Base-by-base conservation (phyloP, 2,113 vertebrate genomes). In the Chiloscyllium plagiosum region DNA sequence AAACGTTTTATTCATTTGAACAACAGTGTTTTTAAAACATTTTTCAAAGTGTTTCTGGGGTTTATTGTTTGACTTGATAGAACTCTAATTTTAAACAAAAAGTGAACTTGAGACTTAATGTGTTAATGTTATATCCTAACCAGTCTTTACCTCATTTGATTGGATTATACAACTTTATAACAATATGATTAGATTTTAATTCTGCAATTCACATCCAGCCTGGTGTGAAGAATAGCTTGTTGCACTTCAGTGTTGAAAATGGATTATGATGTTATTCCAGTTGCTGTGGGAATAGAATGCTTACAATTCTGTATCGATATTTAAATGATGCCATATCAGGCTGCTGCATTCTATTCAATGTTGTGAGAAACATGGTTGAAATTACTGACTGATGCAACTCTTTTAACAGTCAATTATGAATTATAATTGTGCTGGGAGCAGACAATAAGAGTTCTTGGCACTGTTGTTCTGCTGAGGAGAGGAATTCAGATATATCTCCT, bases 161-260 rank as follows among this genome's bases (percentile, higher is more conserved):
- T 52, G 69, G 24, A 33, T 33, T 76, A 52, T 76, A 52, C 72
- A 52, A 76, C 37, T 93, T 95, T 26, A 17, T 15, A 95, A 95
- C 24, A 95, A 76, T 90, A 61, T 90, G 87, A 65, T 95, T 95
- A 19, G 22, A 33, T 95, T 95, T 76, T 95, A 76, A 50, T 95
- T 72, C 69, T 72, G 69, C 42, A 72, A 95, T 72, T 95, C 68
- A 33, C 42, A 50, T 52, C 69, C 10, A 47, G 42, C 7, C 42
- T 33, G 42, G 94, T 19, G 24, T 47, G 22, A 95, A 72, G 42
- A 47, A 50, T 50, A 95, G 69, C 50, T 94, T 95, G 42, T 95
- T 95, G 94, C 69, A 95, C 69, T 52, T 24, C 47, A 52, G 94
- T 95, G 94, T 69, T 94, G 72, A 95, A 95, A 72, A 95, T 50